phyloP scores from a whole-genome alignment of 2,888 invertebrate genomes.

The Heliothis peltigera region DNA sequence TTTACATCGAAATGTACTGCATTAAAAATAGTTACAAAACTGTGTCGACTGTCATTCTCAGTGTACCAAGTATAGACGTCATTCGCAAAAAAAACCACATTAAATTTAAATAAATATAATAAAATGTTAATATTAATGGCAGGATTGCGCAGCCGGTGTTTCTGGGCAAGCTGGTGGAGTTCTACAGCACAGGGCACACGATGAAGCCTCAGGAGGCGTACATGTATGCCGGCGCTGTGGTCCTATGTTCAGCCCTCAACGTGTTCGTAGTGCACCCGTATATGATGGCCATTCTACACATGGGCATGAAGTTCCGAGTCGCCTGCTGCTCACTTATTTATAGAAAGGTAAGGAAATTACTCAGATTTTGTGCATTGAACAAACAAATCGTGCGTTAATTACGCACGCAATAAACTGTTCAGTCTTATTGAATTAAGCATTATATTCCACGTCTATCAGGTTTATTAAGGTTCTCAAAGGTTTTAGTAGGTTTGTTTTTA shows the following conservation, averaged over 20 bases:
- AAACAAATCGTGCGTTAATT: no score
- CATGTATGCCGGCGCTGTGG: constrained; percentile 93
- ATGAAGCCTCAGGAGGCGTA: constrained; percentile 91
- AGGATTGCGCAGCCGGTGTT: constrained; percentile 92
- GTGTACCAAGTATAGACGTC: not conserved
- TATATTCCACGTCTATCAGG: no score
- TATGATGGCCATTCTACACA: constrained; percentile 94
- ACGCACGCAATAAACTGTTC: no score
- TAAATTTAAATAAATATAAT: constrained; percentile 11
- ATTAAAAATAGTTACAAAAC: not conserved
- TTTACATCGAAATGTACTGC: not conserved
- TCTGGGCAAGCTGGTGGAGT: constrained; percentile 91
- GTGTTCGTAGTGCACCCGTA: constrained; percentile 96
- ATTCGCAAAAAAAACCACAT: no score
- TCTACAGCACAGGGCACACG: constrained; percentile 84
- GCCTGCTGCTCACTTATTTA: constrained; percentile 95
- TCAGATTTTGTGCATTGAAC: not conserved
- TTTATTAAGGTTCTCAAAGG: no score
- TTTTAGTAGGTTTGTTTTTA: no score
- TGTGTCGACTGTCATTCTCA: not conserved
- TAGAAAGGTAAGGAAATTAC: constrained; percentile 90
- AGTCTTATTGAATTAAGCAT: no score
- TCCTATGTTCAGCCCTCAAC: constrained; percentile 93
- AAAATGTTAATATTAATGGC: constrained; percentile 53
- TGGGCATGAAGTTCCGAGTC: constrained; percentile 95